Evolutionary conservation across 2,113 vertebrate species (phyloP).

Genomic region (Boleophthalmus pectinirostris): DNA sequence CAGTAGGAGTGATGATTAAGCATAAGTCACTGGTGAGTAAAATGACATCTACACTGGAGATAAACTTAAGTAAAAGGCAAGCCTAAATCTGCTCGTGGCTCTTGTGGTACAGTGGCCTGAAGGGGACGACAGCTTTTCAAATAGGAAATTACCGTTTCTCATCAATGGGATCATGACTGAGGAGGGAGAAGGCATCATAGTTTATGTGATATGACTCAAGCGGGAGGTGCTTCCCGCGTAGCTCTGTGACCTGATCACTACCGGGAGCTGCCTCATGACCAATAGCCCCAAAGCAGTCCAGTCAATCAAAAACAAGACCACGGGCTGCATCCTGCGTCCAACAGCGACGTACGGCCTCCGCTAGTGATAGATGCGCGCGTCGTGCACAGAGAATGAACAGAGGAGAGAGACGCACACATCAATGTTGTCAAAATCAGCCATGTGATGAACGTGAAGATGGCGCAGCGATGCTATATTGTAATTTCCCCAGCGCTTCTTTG

Average conservation of each 20-base stretch:
- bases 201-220: slow-evolving; percentile 64
- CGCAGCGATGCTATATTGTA: slow-evolving; percentile 67
- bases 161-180: slow-evolving; percentile 47
- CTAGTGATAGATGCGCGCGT: slow-evolving; percentile 53
- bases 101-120: slow-evolving; percentile 5
- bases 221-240: slow-evolving; percentile 58
- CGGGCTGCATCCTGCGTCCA: slow-evolving; percentile 25
- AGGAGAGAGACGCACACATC: slow-evolving; percentile 53
- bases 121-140: slow-evolving; percentile 5
- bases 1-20: slow-evolving; percentile 1
- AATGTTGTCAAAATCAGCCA: slow-evolving; percentile 75
- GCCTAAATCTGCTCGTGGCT: slow-evolving; percentile 1
- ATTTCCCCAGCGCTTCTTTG: slow-evolving; percentile 47
- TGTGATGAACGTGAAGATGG: slow-evolving; percentile 73
- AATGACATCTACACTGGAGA: background rate
- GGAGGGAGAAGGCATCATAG: slow-evolving; percentile 62
- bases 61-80: background rate
- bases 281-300: slow-evolving; percentile 29
- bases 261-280: slow-evolving; percentile 34
- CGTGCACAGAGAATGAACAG: slow-evolving; percentile 22
- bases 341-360: slow-evolving; percentile 23
- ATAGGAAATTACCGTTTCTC: slow-evolving; percentile 14
- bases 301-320: slow-evolving; percentile 23
- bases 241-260: slow-evolving; percentile 32
- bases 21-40: slow-evolving; percentile 1